A percentile compares a stretch with the other conserved stretches of the same genome.
Evolutionary conservation across 2,888 invertebrate species (phyloP).

Genomic region (Arge pagana): DNA sequence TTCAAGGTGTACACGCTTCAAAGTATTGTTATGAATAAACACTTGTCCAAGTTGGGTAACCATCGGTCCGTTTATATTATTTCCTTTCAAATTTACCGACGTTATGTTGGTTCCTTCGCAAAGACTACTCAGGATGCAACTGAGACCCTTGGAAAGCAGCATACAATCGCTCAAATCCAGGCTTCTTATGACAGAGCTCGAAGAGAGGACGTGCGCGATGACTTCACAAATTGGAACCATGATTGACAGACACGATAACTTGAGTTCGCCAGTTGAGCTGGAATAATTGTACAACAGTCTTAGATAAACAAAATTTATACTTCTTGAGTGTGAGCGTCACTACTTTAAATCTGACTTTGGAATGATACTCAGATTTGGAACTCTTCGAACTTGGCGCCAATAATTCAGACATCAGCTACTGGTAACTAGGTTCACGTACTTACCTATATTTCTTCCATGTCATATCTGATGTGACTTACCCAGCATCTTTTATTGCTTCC

Average conservation of each 20-base stretch:
- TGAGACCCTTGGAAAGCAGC: slow-evolving; percentile 51
- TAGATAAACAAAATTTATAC: too few relatives aligned
- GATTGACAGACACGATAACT: slow-evolving; percentile 44
- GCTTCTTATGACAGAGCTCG: slow-evolving; percentile 48
- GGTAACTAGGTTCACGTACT: not conserved
- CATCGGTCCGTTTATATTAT: slow-evolving; percentile 49
- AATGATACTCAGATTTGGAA: not conserved
- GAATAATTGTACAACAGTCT: slow-evolving; percentile 20
- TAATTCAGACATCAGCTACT: not conserved
- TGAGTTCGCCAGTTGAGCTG: slow-evolving; percentile 45
- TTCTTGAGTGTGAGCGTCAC: too few relatives aligned
- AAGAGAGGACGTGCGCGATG: slow-evolving; percentile 50
- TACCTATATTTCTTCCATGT: not conserved
- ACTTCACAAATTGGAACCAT: slow-evolving; percentile 48
- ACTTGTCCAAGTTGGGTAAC: slow-evolving; percentile 52
- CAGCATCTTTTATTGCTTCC: slow-evolving; percentile 44
- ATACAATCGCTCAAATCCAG: slow-evolving; percentile 55
- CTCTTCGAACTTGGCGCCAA: slow-evolving; percentile 1
- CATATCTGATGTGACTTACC: slow-evolving; percentile 34
- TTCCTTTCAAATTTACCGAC: slow-evolving; percentile 53
- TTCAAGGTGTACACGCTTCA: slow-evolving; percentile 48
- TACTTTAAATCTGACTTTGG: too few relatives aligned
- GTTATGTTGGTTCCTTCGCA: slow-evolving; percentile 49
- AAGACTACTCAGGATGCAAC: slow-evolving; percentile 49
- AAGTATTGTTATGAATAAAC: slow-evolving; percentile 45